These are phyloP conservation scores for Plebejus argus DNA, from an alignment of 2,888 invertebrate genomes.

Conservation along the genomic window DNA sequence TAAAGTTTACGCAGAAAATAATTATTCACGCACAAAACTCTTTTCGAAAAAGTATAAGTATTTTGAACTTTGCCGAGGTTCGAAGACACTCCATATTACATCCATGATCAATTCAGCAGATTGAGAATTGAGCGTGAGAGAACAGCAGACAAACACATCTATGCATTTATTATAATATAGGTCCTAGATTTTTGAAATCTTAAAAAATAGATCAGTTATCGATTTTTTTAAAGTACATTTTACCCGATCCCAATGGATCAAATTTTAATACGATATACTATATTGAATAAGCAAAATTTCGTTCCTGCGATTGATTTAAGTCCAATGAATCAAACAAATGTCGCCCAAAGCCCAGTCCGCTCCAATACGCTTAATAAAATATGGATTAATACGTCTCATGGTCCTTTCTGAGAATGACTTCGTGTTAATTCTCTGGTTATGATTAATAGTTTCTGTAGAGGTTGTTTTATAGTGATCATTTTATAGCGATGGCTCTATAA, in stretches of 20 bases:
- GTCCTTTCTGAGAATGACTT: not conserved
- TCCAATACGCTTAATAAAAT: not conserved
- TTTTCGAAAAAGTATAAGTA: no score
- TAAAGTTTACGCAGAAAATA: no score
- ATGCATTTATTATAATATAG: no score
- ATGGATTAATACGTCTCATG: not conserved
- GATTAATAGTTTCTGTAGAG: constrained; percentile 4
- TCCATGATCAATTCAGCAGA: no score
- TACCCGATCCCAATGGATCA: not conserved
- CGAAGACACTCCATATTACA: no score
- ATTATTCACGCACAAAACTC: no score
- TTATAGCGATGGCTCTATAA: not conserved
- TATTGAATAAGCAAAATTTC: not conserved
- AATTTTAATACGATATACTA: not conserved
- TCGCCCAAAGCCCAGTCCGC: not conserved
- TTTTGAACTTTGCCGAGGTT: no score
- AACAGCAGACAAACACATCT: no score
- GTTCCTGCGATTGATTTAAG: not conserved
- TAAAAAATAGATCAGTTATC: no score
- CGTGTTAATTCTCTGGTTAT: not conserved
- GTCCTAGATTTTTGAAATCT: no score
- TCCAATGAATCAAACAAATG: constrained; percentile 1
- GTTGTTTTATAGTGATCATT: not conserved
- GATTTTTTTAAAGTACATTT: no score
- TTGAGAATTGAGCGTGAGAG: no score